These are phyloP conservation scores for Bombylius major DNA, from an alignment of 2,888 invertebrate genomes.

Conservation along the genomic window DNA sequence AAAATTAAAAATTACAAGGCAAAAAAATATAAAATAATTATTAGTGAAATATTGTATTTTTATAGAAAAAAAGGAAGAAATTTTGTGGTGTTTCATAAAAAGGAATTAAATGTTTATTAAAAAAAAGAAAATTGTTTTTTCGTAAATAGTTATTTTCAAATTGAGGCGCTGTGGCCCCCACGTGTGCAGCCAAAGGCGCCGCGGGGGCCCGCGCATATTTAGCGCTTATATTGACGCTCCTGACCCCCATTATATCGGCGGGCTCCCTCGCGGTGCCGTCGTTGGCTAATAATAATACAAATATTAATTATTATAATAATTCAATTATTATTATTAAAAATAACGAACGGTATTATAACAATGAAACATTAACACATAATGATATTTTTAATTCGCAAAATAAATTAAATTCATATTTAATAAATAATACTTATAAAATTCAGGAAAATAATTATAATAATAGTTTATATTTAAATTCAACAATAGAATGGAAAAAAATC, in stretches of 20 bases:
- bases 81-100: too few relatives aligned
- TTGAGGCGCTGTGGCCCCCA: constrained; percentile 36
- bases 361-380: too few relatives aligned
- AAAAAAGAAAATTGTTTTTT: too few relatives aligned
- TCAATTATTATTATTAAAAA: not conserved
- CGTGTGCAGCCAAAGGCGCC: constrained; percentile 35
- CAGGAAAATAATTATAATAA: not conserved
- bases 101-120: too few relatives aligned
- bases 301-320: not conserved
- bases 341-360: not conserved
- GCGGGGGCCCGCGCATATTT: constrained; percentile 34
- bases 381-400: too few relatives aligned
- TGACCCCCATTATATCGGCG: constrained; percentile 27
- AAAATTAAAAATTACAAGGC: too few relatives aligned
- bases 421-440: too few relatives aligned
- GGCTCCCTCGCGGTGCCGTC: constrained; percentile 34
- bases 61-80: too few relatives aligned
- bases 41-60: too few relatives aligned
- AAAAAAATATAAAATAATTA: too few relatives aligned
- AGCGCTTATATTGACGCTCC: constrained; percentile 25
- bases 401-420: too few relatives aligned
- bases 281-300: not conserved
- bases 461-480: too few relatives aligned
- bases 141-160: not conserved
- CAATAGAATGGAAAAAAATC: constrained; percentile 18